Conservation (phyloP, 1,140 invertebrate genomes). For the Drosophila fuyamai region DNA sequence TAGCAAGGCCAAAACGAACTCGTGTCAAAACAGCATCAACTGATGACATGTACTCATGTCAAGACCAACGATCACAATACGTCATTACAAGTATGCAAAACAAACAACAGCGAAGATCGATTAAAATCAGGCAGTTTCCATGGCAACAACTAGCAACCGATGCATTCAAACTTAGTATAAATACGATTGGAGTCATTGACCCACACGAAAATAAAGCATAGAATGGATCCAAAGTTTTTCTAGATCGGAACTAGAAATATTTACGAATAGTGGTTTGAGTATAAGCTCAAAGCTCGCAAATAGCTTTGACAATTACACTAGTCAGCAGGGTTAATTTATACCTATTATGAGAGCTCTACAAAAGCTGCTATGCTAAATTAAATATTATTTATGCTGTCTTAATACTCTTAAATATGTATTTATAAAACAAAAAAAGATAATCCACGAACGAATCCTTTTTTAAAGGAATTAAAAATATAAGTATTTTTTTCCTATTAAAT, state of each 20-base stretch:
- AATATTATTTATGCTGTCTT: no score
- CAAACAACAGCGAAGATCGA: slow-evolving; percentile 13
- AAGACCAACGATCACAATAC: slow-evolving; percentile 11
- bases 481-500: no score
- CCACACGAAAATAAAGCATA: background rate
- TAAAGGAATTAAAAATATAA: no score
- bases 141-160: background rate
- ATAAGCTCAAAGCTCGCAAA: slow-evolving; percentile 11
- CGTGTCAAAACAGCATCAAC: slow-evolving; percentile 30
- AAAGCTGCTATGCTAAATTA: background rate
- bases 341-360: background rate
- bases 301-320: slow-evolving; percentile 12
- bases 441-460: no score
- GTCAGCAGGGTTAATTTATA: background rate
- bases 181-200: background rate
- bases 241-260: background rate
- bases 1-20: slow-evolving; percentile 13
- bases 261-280: background rate
- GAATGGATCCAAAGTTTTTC: background rate
- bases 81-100: slow-evolving; percentile 22
- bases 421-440: no score
- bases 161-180: background rate
- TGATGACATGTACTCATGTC: slow-evolving; percentile 21
- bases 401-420: no score
- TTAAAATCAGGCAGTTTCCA: slow-evolving; percentile 7